Base-by-base conservation (phyloP, 2,113 vertebrate species). In the Burhinus bistriatus region DNA sequence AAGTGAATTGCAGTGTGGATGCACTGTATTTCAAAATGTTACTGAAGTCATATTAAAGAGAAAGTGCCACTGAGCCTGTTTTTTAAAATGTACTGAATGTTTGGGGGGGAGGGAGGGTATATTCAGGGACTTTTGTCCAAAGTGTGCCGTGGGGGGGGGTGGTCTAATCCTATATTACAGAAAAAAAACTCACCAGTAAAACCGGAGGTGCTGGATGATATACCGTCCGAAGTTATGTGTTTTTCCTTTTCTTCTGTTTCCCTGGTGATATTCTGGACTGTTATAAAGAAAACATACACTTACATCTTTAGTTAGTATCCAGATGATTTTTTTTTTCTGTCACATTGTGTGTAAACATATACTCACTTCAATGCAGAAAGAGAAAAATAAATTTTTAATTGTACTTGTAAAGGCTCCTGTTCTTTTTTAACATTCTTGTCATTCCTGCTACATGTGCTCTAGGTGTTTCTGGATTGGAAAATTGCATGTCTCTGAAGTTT, bases 361-460 rank as follows among this genome's bases (percentile, higher is more conserved):
- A 92, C 21, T 97, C 40, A 91, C 94, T 97, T 97, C 71, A 80
- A 52, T 52, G 93, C 88, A 96, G 93, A 92, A 97, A 95, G 87
- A 88, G 95, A 97, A 98, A 95, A 97, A 98, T 98, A 98, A 97
- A 97, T 93, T 97, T 97, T 86, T 93, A 97, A 95, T 98, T 98
- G 86, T 98, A 94, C 69, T 96, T 96, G 70, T 52, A 89, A 93
- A 91, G 64, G 77, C 68, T 96, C 52, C 15, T 52, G 32, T 9
- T 72, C 17, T n/a, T 21, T 45, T 4, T 36, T 14, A 14, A 54
- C 11, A 38, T 20, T 61, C 29, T 36, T 83, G 30, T 71, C 8
- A 18, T 66, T 83, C 77, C 93, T 90, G 58, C 44, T 77, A 44
- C 40, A 9, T 71, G 20, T n/a, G 36, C 22, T 57, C 23, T 55